Evolutionary conservation across 2,888 invertebrate genomes (phyloP), one percentile per base, ranked within the genome.

Genomic region (Callyntrura sp.): DNA sequence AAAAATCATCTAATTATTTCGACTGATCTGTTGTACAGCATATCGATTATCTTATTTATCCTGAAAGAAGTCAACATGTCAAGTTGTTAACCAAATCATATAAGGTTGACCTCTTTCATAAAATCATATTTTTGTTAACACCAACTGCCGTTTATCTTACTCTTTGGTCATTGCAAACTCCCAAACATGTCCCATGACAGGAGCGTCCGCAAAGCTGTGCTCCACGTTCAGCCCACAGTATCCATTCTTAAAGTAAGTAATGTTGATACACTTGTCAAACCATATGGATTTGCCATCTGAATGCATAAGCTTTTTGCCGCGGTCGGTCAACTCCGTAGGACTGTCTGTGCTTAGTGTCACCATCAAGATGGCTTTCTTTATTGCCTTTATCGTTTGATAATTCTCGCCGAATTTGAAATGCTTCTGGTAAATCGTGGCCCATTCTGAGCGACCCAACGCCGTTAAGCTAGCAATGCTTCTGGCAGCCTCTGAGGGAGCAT

Each of bases 201-300:
- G 95, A 0, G 95, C 95, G 94, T 95, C 95, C 0, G 91, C 92
- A 92, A 94, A 94, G 2, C 95, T 94, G 90, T 95, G 95, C 91
- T 95, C 95, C 90, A 94, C 94, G 93, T 95, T 95, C 35, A 95
- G 81, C 12, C 95, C 95, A 91, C 94, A 94, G 76, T 94, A 94
- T n/a, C 95, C 95, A 93, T 95, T 94, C 57, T 94, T 93, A 93
- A 95, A 95, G 83, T 94, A 94, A 8, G 95, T 90, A 20, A 95
- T 65, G 90, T 94, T 94, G 78, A 95, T 92, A 85, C 94, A 94
- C 92, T 95, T 95, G 93, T 95, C 95, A 93, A 95, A 95, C 95
- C 95, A 95, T 35, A 95, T 90, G 2, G 94, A 94, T 73, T 94
- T 94, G 0, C 95, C 95, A 92, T 95, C 94, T 0, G 94, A 95